Conservation (phyloP, 2,113 vertebrate species). For the Ptyas mucosa region DNA sequence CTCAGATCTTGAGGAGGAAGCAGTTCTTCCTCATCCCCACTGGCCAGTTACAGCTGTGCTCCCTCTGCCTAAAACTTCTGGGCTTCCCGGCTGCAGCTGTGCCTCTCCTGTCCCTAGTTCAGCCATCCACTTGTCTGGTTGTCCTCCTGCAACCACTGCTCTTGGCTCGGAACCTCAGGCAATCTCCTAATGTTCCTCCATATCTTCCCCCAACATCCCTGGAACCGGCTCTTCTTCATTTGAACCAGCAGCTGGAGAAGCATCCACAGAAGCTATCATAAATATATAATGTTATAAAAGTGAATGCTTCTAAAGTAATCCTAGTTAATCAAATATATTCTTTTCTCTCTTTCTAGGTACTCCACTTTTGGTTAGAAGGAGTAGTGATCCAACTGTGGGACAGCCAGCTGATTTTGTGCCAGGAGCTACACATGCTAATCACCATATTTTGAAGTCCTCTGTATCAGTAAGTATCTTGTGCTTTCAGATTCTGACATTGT, state of each 20-base stretch:
- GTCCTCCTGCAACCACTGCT: background rate
- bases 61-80: background rate
- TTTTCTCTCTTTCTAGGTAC: conserved; percentile 75
- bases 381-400: conserved; percentile 85
- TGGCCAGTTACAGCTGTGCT: background rate
- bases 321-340: conserved; percentile 36
- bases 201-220: background rate
- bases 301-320: background rate
- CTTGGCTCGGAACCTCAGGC: background rate
- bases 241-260: background rate
- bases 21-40: too few relatives aligned
- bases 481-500: background rate
- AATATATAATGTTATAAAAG: background rate
- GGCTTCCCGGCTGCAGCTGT: background rate
- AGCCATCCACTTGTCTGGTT: background rate
- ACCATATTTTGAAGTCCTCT: conserved; percentile 64
- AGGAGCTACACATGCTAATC: conserved; percentile 64
- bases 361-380: conserved; percentile 90
- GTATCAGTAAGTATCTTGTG: conserved; percentile 66
- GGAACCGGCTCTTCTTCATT: background rate
- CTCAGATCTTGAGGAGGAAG: background rate
- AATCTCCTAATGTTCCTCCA: background rate
- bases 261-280: too few relatives aligned
- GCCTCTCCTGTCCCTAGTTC: background rate
- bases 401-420: conserved; percentile 70